These are phyloP conservation scores for Maconellicoccus hirsutus DNA, from an alignment of 1,140 invertebrate genomes.

Conservation along the genomic window DNA sequence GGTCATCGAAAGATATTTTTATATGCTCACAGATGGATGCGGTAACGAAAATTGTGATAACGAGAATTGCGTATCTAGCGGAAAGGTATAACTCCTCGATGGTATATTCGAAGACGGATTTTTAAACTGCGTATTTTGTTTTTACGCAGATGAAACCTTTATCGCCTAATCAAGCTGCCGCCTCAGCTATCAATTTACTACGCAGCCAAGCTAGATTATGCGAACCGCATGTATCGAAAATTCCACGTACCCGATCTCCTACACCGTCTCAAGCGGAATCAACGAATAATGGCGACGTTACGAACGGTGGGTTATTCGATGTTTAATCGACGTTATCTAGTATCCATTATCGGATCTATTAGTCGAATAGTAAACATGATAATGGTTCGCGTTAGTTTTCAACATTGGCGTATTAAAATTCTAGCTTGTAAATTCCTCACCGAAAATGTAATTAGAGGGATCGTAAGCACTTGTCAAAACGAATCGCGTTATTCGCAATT, in stretches of 20 bases:
- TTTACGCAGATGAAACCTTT: constrained; percentile 41
- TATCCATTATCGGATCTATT: too few species aligned
- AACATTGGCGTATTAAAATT: not conserved
- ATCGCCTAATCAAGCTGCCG: constrained; percentile 76
- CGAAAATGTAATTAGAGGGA: constrained; percentile 48
- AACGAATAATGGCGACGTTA: not conserved
- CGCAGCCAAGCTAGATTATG: constrained; percentile 71
- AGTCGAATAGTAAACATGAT: too few species aligned
- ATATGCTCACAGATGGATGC: constrained; percentile 81
- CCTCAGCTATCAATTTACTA: constrained; percentile 72
- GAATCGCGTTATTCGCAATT: constrained; percentile 34
- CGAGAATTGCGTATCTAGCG: constrained; percentile 76
- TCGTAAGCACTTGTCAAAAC: constrained; percentile 47
- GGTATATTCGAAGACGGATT: too few species aligned
- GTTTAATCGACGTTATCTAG: too few species aligned
- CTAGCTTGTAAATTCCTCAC: constrained; percentile 38
- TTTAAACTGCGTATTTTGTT: too few species aligned
- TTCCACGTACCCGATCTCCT: constrained; percentile 42
- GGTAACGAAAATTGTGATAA: constrained; percentile 74
- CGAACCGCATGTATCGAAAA: constrained; percentile 59
- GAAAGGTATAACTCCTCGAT: constrained; percentile 43
- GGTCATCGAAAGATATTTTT: constrained; percentile 83
- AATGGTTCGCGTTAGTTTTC: not conserved
- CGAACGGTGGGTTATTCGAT: not conserved
- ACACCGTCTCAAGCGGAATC: not conserved